Base-by-base conservation (phyloP, 2,797 vertebrate genomes). In the Sparus aurata region DNA sequence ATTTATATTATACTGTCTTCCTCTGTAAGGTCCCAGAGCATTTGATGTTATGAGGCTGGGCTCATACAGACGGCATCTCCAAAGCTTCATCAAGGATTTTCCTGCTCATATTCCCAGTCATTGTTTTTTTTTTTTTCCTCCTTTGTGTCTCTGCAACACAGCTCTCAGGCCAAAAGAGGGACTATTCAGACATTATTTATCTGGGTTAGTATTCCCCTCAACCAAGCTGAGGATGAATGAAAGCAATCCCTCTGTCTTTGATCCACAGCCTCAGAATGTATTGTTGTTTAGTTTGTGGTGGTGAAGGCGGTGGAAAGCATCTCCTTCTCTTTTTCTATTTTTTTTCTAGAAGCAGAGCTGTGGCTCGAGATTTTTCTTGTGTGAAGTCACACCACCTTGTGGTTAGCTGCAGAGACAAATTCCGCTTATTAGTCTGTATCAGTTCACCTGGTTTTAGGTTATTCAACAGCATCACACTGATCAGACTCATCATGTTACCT, bases 331-430 rank as follows among this genome's bases (percentile, higher is more conserved):
- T 7, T 65, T 8, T 34, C 6, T 25, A 55, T 22, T 5, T 60
- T 58, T 57, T n/a, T 61, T 17, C 52, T 3, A 69, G 20, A 75
- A 79, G 64, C 77, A 73, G 34, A 78, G 75, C 77, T 52, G 23
- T 43, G 57, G 61, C 66, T 85, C 58, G 30, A 65, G 22, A 64
- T 45, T 41, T 80, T 41, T 80, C 82, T 66, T 67, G 25, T 61
- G 85, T 80, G 68, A 74, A 75, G 77, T 82, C 52, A 62, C 74
- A 59, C 90, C 93, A 91, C 86, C 92, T 83, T 87, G 92, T 93
- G 93, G 91, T 63, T 13, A 67, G 73, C 69, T 52, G 49, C 16
- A 46, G 74, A 45, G 22, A n/a, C 10, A 49, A 3, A 25, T 62
- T 23, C 65, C 3, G 43, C 47, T 70, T 25, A 59, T 30, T 25